Percentiles rank a stretch among this genome's conserved stretches.
Evolutionary conservation across 2,888 invertebrate genomes (phyloP).

Genomic region (Plebejus melissa): DNA sequence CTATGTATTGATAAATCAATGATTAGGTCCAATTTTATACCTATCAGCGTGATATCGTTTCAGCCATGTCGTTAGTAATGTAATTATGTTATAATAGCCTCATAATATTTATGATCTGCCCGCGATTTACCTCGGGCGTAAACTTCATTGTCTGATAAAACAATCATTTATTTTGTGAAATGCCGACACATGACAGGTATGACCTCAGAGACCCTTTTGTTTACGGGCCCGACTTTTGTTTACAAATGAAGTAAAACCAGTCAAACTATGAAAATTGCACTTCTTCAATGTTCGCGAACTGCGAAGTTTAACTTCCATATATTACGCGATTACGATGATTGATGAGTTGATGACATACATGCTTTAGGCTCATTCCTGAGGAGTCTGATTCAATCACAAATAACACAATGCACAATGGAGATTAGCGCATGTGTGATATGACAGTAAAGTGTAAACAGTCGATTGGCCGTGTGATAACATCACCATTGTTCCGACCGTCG

Average conservation of each 20-base stretch:
- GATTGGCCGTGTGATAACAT: not conserved
- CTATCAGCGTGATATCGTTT: not conserved
- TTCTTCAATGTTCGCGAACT: too few relatives aligned
- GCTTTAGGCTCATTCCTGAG: not conserved
- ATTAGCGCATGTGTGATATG: not conserved
- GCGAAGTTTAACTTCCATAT: too few relatives aligned
- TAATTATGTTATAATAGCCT: not conserved
- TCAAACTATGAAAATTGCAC: too few relatives aligned
- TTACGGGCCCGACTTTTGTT: too few relatives aligned
- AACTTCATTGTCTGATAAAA: conserved; percentile 6
- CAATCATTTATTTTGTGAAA: not conserved
- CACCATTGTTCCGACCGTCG: not conserved
- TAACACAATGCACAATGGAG: not conserved
- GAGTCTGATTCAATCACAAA: not conserved
- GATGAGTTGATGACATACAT: not conserved
- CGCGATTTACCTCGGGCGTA: conserved; percentile 2
- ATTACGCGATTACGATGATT: not conserved
- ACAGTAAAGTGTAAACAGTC: not conserved
- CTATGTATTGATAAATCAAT: not conserved
- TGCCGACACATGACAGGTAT: not conserved
- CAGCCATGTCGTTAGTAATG: not conserved
- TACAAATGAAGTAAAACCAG: too few relatives aligned
- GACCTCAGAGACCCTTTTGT: not conserved
- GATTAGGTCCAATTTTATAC: too few relatives aligned
- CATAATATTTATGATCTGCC: not conserved